Evolutionary conservation across 2,888 invertebrate genomes (phyloP), one percentile per base, ranked within the genome.

Genomic region (Lepidocyrtoides sp.): DNA sequence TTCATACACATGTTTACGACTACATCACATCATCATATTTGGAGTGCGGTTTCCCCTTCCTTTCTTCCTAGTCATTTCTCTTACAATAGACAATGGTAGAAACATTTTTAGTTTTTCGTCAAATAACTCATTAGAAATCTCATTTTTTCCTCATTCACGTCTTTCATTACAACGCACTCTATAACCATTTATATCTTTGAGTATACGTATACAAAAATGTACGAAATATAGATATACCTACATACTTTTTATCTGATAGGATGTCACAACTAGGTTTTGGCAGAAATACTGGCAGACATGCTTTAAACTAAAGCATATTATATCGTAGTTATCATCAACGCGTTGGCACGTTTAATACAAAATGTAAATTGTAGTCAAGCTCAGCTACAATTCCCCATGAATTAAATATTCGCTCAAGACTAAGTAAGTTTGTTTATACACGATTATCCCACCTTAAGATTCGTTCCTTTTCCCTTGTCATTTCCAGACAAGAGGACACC

Each of bases 11-110:
- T 89, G 82, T 89, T 89, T 82, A 57, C 29, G 23, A 26, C 54
- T 54, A 54, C 82, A 72, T 81, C 72, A 82, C 72, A 82, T 48
- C 20, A 87, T 87, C 89, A 89, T 81, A 57, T 82, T 89, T 81
- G 48, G 44, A 41, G 10, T 88, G 69, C 41, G 54, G 81, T 54
- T 81, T 69, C 81, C 20, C 2, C n/a, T 77, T n/a, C 29, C 29
- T 26, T n/a, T 54, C 36, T 60, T 41, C 41, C 41, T 36, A 69
- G 17, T 41, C 29, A 75, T 75, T 77, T 77, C 60, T n/a, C 26
- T 17, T 26, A 44, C 29, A 29, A 48, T 29, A 41, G n/a, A n/a
- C n/a, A n/a, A n/a, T n/a, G n/a, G n/a, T n/a, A n/a, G 54, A 17
- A 81, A 51, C n/a, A 79, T 26, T 79, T 54, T 54, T 79, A 79